Evolutionary conservation across 2,113 vertebrate genomes (phyloP).

Genomic region (Cebus imitator): DNA sequence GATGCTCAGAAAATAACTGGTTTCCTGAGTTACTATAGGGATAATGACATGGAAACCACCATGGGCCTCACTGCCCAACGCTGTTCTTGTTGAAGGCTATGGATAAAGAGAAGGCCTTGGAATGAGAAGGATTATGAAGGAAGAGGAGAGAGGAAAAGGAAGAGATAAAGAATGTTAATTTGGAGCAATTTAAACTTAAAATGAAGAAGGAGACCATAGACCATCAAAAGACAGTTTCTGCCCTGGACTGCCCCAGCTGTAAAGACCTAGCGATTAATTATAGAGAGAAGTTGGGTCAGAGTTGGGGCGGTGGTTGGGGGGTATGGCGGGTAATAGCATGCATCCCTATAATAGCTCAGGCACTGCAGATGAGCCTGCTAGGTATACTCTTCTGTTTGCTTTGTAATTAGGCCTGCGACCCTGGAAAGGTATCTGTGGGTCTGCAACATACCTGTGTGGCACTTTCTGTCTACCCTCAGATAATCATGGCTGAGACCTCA

Average conservation of each 20-base stretch:
- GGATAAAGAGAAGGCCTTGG: not conserved
- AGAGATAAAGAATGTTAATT: not conserved
- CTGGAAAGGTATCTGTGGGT: not conserved
- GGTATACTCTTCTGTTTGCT: not conserved
- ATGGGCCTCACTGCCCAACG: not conserved
- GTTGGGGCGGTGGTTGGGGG: no score
- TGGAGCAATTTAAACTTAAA: not conserved
- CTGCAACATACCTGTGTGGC: fast-evolving
- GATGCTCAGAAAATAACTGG: not conserved
- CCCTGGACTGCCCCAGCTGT: not conserved
- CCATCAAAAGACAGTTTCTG: not conserved
- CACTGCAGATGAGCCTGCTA: not conserved
- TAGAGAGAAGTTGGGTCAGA: not conserved
- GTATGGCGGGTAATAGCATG: not conserved
- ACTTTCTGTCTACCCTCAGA: not conserved
- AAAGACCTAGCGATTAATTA: not conserved
- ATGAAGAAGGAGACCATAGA: not conserved
- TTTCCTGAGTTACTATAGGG: not conserved
- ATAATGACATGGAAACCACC: not conserved
- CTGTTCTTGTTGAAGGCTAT: not conserved
- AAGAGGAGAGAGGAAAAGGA: not conserved
- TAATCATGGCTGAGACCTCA: not conserved
- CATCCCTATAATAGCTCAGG: not conserved
- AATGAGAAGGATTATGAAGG: not conserved
- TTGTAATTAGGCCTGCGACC: not conserved